A percentile compares a stretch with the other conserved stretches of the same genome.
Conservation (phyloP, 2,888 invertebrate genomes). For the Eupithecia exiguata region DNA sequence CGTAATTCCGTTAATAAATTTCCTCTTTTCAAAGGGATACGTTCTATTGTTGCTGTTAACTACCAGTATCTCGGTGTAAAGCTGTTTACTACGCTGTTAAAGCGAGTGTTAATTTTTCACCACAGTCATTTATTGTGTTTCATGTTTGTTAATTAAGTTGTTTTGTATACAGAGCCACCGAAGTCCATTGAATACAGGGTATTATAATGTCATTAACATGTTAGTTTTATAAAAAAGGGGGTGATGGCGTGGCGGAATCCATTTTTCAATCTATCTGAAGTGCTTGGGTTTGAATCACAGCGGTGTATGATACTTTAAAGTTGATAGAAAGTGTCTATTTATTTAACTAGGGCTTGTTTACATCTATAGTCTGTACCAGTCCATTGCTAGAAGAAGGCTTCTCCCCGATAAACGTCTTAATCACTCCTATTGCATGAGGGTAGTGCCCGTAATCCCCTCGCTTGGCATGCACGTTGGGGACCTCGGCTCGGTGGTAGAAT, state of each 20-base stretch:
- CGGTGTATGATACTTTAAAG: neutral
- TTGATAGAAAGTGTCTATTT: neutral
- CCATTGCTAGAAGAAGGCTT: too few relatives aligned
- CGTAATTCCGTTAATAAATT: neutral
- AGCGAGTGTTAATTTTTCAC: neutral
- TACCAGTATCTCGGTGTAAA: neutral
- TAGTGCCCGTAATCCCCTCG: too few relatives aligned
- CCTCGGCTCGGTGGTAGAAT: too few relatives aligned
- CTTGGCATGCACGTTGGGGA: too few relatives aligned
- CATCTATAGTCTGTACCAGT: too few relatives aligned
- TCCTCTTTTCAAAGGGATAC: constrained; percentile 1
- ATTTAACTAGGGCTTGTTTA: neutral
- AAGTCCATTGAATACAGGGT: neutral
- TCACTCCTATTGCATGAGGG: too few relatives aligned
- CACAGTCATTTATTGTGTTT: neutral
- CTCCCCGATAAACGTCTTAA: too few relatives aligned
- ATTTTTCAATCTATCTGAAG: neutral
- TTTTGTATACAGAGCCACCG: neutral
- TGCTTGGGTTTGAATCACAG: neutral
- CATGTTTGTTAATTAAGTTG: neutral
- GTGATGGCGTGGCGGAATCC: neutral
- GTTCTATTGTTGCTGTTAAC: neutral
- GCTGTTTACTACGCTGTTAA: constrained; percentile 1
- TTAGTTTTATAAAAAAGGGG: neutral
- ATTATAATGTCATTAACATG: neutral